phyloP scores from a whole-genome alignment of 2,888 invertebrate genomes.

The Drosophila greeni region DNA sequence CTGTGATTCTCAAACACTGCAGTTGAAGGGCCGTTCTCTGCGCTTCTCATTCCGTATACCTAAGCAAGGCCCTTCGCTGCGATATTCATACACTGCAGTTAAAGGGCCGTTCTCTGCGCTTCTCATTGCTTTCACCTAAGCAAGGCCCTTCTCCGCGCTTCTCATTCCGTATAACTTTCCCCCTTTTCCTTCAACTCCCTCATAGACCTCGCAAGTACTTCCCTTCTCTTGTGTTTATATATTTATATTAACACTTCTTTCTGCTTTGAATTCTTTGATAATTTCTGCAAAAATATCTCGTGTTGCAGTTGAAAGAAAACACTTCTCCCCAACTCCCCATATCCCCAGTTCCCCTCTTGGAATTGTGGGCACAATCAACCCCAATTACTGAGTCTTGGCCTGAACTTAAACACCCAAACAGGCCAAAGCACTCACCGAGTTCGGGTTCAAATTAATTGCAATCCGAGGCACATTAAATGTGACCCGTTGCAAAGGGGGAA shows the following conservation, averaged over 20 bases:
- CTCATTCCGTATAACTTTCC: too few relatives aligned
- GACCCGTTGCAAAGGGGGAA: conserved; percentile 45
- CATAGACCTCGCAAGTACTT: too few relatives aligned
- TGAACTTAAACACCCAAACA: conserved; percentile 47
- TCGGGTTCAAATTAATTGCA: conserved; percentile 71
- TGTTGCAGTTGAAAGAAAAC: conserved; percentile 1
- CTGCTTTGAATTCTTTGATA: background rate
- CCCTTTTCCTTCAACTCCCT: too few relatives aligned
- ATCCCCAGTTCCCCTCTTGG: background rate
- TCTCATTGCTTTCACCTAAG: too few relatives aligned
- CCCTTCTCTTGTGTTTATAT: conserved; percentile 8
- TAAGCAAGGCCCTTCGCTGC: too few relatives aligned
- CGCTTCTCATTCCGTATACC: too few relatives aligned
- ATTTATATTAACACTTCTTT: background rate
- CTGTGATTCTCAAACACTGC: too few relatives aligned
- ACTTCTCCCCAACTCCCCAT: conserved; percentile 2
- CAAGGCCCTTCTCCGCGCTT: too few relatives aligned
- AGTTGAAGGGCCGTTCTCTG: too few relatives aligned
- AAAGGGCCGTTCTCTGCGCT: too few relatives aligned
- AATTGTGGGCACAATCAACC: conserved; percentile 49
- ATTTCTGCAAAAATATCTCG: background rate
- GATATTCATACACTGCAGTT: too few relatives aligned
- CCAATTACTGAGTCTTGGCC: conserved; percentile 54
- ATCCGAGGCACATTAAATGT: conserved; percentile 68
- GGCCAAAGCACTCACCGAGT: conserved; percentile 34